Evolutionary conservation across 2,888 invertebrate species (phyloP).

Genomic region (Acholoe squamosa): DNA sequence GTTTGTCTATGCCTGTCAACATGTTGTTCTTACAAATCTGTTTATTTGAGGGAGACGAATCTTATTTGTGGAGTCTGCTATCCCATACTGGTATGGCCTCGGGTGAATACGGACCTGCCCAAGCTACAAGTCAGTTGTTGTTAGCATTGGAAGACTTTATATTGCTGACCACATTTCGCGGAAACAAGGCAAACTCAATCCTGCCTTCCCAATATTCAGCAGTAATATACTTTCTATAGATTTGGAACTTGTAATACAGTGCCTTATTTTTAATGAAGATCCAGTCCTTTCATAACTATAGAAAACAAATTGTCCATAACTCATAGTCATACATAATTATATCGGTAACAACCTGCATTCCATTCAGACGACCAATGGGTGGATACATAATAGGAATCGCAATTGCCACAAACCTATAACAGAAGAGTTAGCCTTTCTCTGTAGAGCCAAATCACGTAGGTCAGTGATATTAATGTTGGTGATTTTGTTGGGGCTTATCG

Average conservation of each 20-base stretch:
- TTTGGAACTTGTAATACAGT: no score
- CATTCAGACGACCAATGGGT: no score
- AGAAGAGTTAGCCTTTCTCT: no score
- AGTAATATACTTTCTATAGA: not conserved
- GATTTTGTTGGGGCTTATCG: not conserved
- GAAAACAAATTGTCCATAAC: no score
- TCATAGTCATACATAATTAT: no score
- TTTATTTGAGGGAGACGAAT: constrained; percentile 10
- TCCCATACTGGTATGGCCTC: not conserved
- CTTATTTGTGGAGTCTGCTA: not conserved
- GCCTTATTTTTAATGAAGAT: no score
- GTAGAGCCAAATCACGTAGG: not conserved
- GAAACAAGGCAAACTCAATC: not conserved
- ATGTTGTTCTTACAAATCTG: constrained; percentile 35
- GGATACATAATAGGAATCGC: no score
- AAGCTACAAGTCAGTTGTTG: no score
- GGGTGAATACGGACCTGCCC: no score
- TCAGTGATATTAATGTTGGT: not conserved
- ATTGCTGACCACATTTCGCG: not conserved
- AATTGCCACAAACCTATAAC: no score
- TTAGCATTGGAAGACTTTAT: not conserved
- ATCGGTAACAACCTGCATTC: no score
- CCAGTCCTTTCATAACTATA: no score
- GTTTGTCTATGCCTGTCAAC: not conserved
- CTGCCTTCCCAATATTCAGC: not conserved